phyloP scores from a whole-genome alignment of 2,113 vertebrate species.

The Theristicus caerulescens region DNA sequence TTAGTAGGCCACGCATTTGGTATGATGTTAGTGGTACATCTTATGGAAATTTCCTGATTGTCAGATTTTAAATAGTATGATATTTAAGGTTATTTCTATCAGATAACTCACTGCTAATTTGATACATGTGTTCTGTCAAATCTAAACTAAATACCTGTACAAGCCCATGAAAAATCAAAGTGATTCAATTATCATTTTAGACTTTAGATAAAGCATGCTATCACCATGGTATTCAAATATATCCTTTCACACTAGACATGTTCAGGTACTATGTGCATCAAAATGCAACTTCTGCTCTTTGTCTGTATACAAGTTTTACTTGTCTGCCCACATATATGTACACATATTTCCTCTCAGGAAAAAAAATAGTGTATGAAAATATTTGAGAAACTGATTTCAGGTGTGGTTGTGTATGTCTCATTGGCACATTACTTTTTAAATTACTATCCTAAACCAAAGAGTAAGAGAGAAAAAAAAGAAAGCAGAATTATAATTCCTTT shows the following conservation, averaged over 20 bases:
- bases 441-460: not conserved
- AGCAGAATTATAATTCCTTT: not conserved
- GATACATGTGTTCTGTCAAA: conserved; percentile 5
- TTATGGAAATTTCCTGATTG: not conserved
- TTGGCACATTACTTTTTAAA: not conserved
- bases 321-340: not conserved
- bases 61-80: not conserved
- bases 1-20: accelerated
- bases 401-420: accelerated
- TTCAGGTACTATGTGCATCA: not conserved
- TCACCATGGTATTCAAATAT: not conserved
- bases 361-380: not conserved
- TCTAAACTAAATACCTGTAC: conserved; percentile 37
- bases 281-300: not conserved
- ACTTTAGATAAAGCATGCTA: not conserved
- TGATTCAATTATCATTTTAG: not conserved
- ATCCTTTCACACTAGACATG: not conserved
- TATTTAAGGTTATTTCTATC: conserved; percentile 2
- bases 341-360: not conserved
- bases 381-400: not conserved
- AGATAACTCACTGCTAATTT: conserved; percentile 18
- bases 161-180: conserved; percentile 21
- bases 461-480: too few relatives aligned
- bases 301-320: not conserved
- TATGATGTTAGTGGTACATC: not conserved